Base-by-base conservation (phyloP, 2,113 vertebrate species). In the Benitochromis conjunctus region DNA sequence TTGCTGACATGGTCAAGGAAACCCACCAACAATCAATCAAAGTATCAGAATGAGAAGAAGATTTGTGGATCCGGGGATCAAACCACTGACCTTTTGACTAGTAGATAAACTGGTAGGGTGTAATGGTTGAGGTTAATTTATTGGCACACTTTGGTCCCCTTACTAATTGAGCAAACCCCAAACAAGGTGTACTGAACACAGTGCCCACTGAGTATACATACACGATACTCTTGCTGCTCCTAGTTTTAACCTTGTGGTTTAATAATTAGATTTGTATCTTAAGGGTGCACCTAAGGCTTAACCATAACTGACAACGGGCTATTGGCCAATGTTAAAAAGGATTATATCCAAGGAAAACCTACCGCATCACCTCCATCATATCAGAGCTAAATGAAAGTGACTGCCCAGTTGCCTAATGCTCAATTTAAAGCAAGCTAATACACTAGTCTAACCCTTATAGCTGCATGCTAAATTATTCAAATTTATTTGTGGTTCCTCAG, bases 391-490 rank as follows among this genome's bases (percentile, higher is more conserved):
- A 81, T 79, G 36, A 79, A 86, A 74, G 7, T 0, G 71, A 88
- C 79, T 16, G 34, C 56, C 31, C 16, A 13, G 69, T 54, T 71
- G 55, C 76, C 19, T 55, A 79, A 84, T n/a, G 9, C 76, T 24
- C 4, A 2, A 57, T 82, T 64, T 54, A n/a, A 54, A 79, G 43
- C 41, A 48, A 38, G 43, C 53, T 62, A 77, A 84, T 51, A 80
- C 24, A 79, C 24, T n/a, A 86, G 46, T 43, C n/a, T 54, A 38
- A 80, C 81, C 19, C 66, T 18, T 60, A 90, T 7, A 71, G 82
- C 80, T 56, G 66, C 60, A 79, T 74, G 79, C 60, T 93, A 89
- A 92, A 94, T 92, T 92, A 93, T 92, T 92, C 13, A 95, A 88
- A 90, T 92, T 36, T 83, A 90, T 92, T 83, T 86, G 79, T 88